Percentiles rank a stretch among this genome's conserved stretches.
Evolutionary conservation across 2,888 invertebrate genomes (phyloP).

Genomic region (Petrophora chlorosata): DNA sequence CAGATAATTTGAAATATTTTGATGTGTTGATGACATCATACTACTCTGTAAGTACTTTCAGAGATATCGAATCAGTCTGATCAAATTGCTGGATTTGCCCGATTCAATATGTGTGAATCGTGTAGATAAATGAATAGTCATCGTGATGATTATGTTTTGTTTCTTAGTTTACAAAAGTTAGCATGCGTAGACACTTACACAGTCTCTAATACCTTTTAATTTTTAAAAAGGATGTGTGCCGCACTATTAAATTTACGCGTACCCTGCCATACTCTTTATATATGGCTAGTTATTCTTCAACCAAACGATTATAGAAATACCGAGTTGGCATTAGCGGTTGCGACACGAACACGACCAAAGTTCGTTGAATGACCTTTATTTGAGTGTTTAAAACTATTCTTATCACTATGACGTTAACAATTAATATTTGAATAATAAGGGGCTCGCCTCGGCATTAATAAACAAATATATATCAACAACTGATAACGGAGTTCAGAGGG

Average conservation of each 20-base stretch:
- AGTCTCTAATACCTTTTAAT: not conserved
- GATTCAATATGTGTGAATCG: conserved; percentile 1
- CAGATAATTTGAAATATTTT: conserved; percentile 9
- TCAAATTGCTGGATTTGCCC: not conserved
- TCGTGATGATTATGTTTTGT: not conserved
- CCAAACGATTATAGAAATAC: too few relatives aligned
- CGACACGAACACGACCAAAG: conserved; percentile 12
- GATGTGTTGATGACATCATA: conserved; percentile 6
- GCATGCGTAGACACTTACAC: not conserved
- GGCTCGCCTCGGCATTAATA: conserved; percentile 27
- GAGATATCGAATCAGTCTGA: conserved; percentile 8
- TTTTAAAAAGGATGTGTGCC: not conserved
- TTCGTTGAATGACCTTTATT: conserved; percentile 14
- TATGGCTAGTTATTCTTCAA: too few relatives aligned
- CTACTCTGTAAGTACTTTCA: not conserved
- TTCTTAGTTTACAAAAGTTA: too few relatives aligned
- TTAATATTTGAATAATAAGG: conserved; percentile 23
- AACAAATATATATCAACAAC: conserved; percentile 16
- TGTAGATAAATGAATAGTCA: not conserved
- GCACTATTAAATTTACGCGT: too few relatives aligned
- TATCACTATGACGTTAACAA: conserved; percentile 17
- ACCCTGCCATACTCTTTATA: too few relatives aligned
- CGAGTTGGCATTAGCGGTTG: conserved; percentile 1
- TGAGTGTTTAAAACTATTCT: not conserved
- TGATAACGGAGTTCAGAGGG: conserved; percentile 28